Base-by-base conservation (phyloP, 2,888 invertebrate genomes). In the Isoperla grammatica region DNA sequence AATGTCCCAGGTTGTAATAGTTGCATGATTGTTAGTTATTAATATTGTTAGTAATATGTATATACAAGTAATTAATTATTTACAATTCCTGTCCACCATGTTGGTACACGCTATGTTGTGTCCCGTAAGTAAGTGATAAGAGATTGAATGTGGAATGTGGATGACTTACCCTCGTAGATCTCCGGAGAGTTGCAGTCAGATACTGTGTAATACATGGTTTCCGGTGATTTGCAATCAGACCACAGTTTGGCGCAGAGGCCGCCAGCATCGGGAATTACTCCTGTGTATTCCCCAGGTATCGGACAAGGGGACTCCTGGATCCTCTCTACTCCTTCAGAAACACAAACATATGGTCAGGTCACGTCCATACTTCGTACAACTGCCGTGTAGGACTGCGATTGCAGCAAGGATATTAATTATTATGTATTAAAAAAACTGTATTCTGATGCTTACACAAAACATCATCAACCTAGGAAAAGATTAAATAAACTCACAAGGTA, bases 131-230 rank as follows among this genome's bases (percentile, higher is more conserved):
- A 13, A 40, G 5, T 4, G 11, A 15, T 40, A 6, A 40, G 42
- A 6, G 8, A 13, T 40, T 40, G 5, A 13, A 15, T 40, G 23
- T 4, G 19, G 15, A 17, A 9, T 43, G 6, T 17, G 3, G 13
- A 5, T 17, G 12, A 43, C 58, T 66, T 68, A 80, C 81, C 79
- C 77, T 84, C 84, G 68, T 78, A 83, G 40, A 84, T 74, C 71
- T 83, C 81, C 37, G 76, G 72, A 42, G 80, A 78, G 8, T 8
- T 29, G 68, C 85, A 85, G 64, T 81, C 80, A 56, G 78, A 81
- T 13, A 85, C 83, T 69, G 81, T 81, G 69, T 82, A 85, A 67
- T 83, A 82, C 85, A 85, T 85, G 56, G 81, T 76, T 69, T 84
- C 83, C 4, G 81, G 80, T 4, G 81, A 80, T 65, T 78, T 76